Percentiles rank a stretch among this genome's conserved stretches.
Evolutionary conservation across 2,888 invertebrate genomes (phyloP).

Genomic region (Tillus elongatus): DNA sequence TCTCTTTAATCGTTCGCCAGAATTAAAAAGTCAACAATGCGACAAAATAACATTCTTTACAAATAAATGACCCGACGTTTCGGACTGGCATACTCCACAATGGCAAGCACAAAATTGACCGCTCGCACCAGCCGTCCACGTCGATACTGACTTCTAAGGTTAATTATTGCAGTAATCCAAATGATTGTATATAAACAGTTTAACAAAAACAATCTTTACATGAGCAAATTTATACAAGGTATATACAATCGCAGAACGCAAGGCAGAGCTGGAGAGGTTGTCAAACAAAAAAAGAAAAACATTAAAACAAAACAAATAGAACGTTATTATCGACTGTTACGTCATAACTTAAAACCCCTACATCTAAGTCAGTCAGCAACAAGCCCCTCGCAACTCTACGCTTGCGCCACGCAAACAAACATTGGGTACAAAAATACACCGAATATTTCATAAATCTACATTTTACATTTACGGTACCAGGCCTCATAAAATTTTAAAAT

Average conservation of each 20-base stretch:
- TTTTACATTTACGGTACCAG: conserved; percentile 41
- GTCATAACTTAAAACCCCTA: conserved; percentile 30
- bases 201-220: conserved; percentile 43
- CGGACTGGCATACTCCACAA: too few relatives aligned
- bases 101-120: too few relatives aligned
- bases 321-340: conserved; percentile 27
- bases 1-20: conserved; percentile 39
- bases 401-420: conserved; percentile 36
- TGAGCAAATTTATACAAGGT: conserved; percentile 42
- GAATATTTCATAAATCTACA: conserved; percentile 38
- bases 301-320: conserved; percentile 17
- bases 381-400: conserved; percentile 31
- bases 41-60: conserved; percentile 24
- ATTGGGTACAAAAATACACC: conserved; percentile 45
- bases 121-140: too few relatives aligned
- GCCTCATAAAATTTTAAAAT: conserved; percentile 44
- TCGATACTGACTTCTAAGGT: too few relatives aligned
- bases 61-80: too few relatives aligned
- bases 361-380: conserved; percentile 41
- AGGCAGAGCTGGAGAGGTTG: conserved; percentile 22
- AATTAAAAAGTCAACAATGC: conserved; percentile 38
- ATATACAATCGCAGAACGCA: conserved; percentile 35
- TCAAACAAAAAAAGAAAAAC: conserved; percentile 22
- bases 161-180: too few relatives aligned
- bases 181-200: conserved; percentile 27